These are phyloP conservation scores for Chironomus striatipennis DNA, from an alignment of 1,140 invertebrate species.

Conservation along the genomic window DNA sequence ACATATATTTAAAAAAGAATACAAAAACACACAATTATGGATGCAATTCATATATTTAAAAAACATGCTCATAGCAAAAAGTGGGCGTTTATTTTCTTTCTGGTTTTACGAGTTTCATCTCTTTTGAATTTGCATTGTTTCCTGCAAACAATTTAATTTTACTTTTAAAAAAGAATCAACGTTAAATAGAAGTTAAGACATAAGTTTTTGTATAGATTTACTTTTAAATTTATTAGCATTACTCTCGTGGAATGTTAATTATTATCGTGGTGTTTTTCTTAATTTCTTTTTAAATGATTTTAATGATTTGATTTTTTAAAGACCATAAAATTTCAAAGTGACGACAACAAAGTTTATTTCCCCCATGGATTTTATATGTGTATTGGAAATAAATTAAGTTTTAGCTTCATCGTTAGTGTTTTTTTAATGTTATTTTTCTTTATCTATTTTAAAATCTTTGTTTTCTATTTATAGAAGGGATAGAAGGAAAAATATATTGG, in stretches of 20 bases:
- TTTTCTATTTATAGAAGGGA: not conserved
- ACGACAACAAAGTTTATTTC: not conserved
- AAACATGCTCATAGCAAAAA: too few species aligned
- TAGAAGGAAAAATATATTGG: too few species aligned
- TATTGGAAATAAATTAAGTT: conserved; percentile 14
- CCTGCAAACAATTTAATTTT: too few species aligned
- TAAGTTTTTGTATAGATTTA: too few species aligned
- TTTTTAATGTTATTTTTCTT: not conserved
- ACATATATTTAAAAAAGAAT: not conserved
- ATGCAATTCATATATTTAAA: too few species aligned
- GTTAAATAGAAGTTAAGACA: too few species aligned
- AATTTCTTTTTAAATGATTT: conserved; percentile 23
- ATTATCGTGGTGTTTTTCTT: conserved; percentile 16
- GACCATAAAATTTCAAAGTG: not conserved
- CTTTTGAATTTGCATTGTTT: too few species aligned
- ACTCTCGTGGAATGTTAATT: not conserved
- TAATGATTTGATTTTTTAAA: conserved; percentile 10
- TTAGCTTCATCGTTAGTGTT: too few species aligned
- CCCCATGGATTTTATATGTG: not conserved
- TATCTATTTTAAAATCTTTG: not conserved
- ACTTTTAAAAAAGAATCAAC: too few species aligned
- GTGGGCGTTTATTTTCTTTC: too few species aligned
- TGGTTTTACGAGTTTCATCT: too few species aligned
- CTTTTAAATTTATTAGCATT: conserved; percentile 5
- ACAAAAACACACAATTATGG: too few species aligned